phyloP scores from a whole-genome alignment of 2,888 invertebrate species.

The Mycalesis mineus region DNA sequence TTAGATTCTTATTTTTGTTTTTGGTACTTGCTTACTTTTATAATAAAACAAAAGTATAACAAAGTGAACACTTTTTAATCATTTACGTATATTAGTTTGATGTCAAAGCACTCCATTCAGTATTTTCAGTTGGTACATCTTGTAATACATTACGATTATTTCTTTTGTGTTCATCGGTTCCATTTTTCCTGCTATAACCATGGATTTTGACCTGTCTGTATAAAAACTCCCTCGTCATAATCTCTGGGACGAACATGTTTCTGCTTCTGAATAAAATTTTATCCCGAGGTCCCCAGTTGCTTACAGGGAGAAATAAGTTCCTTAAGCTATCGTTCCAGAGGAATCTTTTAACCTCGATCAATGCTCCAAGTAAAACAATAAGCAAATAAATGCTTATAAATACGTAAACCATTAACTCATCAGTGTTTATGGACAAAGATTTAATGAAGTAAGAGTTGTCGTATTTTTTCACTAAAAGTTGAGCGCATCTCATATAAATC shows the following conservation, averaged over 20 bases:
- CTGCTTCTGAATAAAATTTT: constrained; percentile 57
- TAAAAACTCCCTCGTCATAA: constrained; percentile 72
- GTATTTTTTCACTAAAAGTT: constrained; percentile 34
- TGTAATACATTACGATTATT: constrained; percentile 18
- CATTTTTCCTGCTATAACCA: constrained; percentile 41
- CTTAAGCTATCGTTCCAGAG: constrained; percentile 32
- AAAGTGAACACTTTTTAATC: neutral
- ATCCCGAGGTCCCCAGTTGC: constrained; percentile 61
- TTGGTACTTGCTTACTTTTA: neutral
- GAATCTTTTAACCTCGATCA: constrained; percentile 41
- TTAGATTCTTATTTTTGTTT: too few relatives aligned
- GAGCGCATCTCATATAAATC: constrained; percentile 38
- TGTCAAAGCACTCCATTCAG: constrained; percentile 48
- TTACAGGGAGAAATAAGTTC: constrained; percentile 41
- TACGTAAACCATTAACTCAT: constrained; percentile 44
- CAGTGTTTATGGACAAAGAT: constrained; percentile 32
- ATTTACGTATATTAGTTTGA: constrained; percentile 40
- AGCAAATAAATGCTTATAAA: constrained; percentile 43
- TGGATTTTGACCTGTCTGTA: constrained; percentile 67
- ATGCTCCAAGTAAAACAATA: constrained; percentile 43
- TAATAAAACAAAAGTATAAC: neutral
- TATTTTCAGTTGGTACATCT: constrained; percentile 30
- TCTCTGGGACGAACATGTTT: constrained; percentile 69
- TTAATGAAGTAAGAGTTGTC: constrained; percentile 40
- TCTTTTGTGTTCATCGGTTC: constrained; percentile 8